Evolutionary conservation across 2,113 vertebrate genomes (phyloP).

Genomic region (Nyctibius bracteatus): DNA sequence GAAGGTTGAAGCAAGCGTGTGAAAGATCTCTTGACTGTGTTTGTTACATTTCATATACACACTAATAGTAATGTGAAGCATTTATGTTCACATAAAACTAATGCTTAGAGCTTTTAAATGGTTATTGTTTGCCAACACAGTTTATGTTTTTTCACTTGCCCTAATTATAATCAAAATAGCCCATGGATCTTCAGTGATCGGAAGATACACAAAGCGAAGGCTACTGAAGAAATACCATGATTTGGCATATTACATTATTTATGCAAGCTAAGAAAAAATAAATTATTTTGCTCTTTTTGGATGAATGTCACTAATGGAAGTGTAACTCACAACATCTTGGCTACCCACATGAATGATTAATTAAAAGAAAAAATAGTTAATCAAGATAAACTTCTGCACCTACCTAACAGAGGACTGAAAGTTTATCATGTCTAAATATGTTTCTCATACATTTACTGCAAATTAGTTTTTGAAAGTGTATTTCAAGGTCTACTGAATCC

Average conservation of each 20-base stretch:
- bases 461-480: constrained; percentile 99
- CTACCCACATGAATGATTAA: constrained; percentile 57
- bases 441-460: constrained; percentile 96
- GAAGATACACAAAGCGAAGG: not conserved
- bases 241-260: not conserved
- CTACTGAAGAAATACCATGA: not conserved
- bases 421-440: constrained; percentile 90
- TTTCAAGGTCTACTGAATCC: constrained; percentile 94
- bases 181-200: not conserved
- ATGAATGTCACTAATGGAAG: not conserved
- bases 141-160: not conserved
- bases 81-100: not conserved
- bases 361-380: constrained; percentile 76
- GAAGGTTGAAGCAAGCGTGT: not conserved
- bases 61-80: not conserved
- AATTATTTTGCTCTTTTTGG: not conserved
- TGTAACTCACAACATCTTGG: not conserved
- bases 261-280: not conserved
- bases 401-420: constrained; percentile 67
- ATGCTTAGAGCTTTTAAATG: not conserved
- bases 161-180: not conserved
- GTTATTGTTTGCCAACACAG: not conserved
- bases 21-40: not conserved
- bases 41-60: not conserved
- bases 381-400: constrained; percentile 79